Conservation (phyloP, 2,113 vertebrate genomes). For the Ophiodon elongatus region DNA sequence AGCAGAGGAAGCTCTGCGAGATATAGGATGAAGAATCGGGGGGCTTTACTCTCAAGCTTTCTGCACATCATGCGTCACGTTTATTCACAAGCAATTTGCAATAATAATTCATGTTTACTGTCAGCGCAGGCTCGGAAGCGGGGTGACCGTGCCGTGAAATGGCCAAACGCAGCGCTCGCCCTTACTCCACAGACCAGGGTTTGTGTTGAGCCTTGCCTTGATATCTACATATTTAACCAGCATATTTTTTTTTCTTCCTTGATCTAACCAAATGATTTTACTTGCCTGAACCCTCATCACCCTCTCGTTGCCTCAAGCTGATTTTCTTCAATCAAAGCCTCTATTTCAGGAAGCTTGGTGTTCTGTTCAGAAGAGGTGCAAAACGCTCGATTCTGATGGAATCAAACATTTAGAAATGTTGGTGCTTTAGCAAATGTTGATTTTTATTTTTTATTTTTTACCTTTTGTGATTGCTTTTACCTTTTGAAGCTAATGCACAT, state of each 20-base stretch:
- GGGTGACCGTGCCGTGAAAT: background rate
- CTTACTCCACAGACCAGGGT: background rate
- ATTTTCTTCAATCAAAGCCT: background rate
- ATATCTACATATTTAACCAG: background rate
- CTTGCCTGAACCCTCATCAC: background rate
- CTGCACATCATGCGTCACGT: background rate
- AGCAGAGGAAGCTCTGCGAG: background rate
- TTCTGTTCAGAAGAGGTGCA: constrained; percentile 50
- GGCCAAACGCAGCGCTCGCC: background rate
- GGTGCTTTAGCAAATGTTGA: background rate
- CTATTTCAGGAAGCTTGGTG: constrained; percentile 61
- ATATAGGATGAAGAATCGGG: background rate
- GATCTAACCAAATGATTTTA: background rate
- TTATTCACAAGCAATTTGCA: background rate
- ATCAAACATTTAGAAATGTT: background rate
- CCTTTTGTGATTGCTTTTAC: background rate
- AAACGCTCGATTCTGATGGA: constrained; percentile 27
- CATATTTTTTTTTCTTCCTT: background rate
- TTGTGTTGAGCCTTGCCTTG: background rate
- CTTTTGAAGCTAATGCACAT: background rate
- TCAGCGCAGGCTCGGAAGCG: background rate
- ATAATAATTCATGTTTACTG: constrained; percentile 15
- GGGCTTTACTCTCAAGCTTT: background rate
- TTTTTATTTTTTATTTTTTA: no score
- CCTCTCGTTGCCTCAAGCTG: background rate